Conservation (phyloP, 2,797 vertebrate genomes). For the Fringilla coelebs region DNA sequence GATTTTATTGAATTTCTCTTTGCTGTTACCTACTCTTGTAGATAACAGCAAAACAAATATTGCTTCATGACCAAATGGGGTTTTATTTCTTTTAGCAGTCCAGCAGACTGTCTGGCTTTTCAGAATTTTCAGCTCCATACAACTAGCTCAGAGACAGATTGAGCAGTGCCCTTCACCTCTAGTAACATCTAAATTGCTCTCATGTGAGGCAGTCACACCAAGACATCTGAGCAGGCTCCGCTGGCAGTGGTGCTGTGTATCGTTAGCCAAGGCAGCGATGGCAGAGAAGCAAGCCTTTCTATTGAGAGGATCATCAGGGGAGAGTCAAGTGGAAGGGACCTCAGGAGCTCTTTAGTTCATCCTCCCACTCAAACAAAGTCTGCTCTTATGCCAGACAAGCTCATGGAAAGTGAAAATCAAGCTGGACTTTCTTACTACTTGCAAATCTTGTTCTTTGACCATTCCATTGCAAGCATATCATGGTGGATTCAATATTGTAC, state of each 20-base stretch:
- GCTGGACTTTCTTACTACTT: background rate
- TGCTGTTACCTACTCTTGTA: background rate
- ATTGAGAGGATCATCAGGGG: background rate
- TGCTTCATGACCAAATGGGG: background rate
- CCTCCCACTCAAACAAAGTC: background rate
- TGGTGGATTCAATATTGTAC: background rate
- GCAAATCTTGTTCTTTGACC: background rate
- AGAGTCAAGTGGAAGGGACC: background rate
- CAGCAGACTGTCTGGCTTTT: background rate
- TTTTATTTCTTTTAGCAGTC: background rate
- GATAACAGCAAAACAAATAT: background rate
- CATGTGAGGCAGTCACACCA: background rate
- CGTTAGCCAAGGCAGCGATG: fast-evolving
- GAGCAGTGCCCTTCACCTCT: background rate
- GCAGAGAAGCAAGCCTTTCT: background rate
- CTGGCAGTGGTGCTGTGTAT: background rate
- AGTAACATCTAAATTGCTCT: background rate
- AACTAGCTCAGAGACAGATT: background rate
- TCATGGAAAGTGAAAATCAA: background rate
- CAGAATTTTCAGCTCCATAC: background rate
- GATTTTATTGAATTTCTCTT: background rate
- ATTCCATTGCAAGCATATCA: background rate
- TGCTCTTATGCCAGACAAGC: background rate
- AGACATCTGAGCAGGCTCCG: background rate
- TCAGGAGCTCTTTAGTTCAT: background rate